Evolutionary conservation across 2,888 invertebrate genomes (phyloP).

Genomic region (Cheilosia variabilis): DNA sequence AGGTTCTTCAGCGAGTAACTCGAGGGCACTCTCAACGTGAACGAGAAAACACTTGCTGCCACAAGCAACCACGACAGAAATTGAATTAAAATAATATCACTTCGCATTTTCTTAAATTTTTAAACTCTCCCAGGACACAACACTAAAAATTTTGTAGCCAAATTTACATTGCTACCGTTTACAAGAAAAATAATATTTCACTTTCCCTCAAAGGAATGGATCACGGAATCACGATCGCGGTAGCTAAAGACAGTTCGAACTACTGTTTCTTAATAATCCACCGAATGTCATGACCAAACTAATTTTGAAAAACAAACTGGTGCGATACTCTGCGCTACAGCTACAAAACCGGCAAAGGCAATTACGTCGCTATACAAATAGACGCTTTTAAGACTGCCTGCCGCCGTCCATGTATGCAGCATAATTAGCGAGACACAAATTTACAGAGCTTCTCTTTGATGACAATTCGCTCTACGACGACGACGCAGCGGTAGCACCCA

Average conservation of each 20-base stretch:
- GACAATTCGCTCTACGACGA: constrained; percentile 14
- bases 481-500: constrained; percentile 17
- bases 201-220: constrained; percentile 25
- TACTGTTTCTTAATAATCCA: constrained; percentile 26
- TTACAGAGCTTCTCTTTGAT: constrained; percentile 4
- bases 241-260: constrained; percentile 8
- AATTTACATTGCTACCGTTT: constrained; percentile 28
- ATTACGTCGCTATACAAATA: constrained; percentile 42
- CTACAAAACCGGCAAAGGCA: constrained; percentile 54
- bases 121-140: neutral
- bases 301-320: constrained; percentile 52
- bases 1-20: constrained; percentile 82
- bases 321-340: constrained; percentile 44
- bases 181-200: constrained; percentile 7
- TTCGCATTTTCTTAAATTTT: constrained; percentile 75
- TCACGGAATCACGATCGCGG: constrained; percentile 37
- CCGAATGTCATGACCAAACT: constrained; percentile 71
- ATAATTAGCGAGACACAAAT: constrained; percentile 31
- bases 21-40: constrained; percentile 82
- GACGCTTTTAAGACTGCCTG: constrained; percentile 46
- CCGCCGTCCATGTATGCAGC: constrained; percentile 14
- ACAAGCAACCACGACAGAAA: constrained; percentile 78
- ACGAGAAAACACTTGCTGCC: constrained; percentile 79
- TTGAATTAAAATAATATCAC: constrained; percentile 74
- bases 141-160: neutral